These are phyloP conservation scores for Promerops cafer DNA, from an alignment of 2,113 vertebrate genomes.

Conservation along the genomic window DNA sequence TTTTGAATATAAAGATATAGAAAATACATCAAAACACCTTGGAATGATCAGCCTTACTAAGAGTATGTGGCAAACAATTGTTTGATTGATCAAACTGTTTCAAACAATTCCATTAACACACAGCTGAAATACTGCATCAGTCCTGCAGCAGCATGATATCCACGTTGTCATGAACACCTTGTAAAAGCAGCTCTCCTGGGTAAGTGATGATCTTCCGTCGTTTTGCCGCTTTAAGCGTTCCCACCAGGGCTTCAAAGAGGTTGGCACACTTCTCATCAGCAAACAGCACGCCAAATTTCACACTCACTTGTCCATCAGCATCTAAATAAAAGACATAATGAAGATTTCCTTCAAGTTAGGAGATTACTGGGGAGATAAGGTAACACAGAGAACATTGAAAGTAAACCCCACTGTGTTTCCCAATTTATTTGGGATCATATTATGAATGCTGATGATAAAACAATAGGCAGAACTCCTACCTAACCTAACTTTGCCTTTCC, in stretches of 20 bases:
- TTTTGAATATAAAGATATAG: conserved; percentile 63
- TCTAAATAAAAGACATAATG: conserved; percentile 67
- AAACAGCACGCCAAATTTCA: conserved; percentile 95
- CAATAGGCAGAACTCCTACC: neutral
- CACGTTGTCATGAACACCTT: conserved; percentile 92
- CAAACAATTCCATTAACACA: neutral
- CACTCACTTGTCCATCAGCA: conserved; percentile 81
- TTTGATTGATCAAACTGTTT: neutral
- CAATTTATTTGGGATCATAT: neutral
- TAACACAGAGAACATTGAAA: neutral
- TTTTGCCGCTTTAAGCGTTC: conserved; percentile 92
- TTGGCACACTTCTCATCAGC: conserved; percentile 92
- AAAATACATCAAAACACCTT: conserved; percentile 61
- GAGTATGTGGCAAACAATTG: neutral
- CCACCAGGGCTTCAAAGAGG: conserved; percentile 95
- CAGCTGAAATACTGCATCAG: conserved; percentile 48
- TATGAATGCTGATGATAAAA: neutral
- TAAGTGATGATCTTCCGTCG: conserved; percentile 82
- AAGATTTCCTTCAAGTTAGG: neutral
- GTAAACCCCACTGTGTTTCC: neutral
- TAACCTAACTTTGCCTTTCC: neutral
- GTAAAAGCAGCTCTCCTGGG: conserved; percentile 85
- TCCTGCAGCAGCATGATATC: conserved; percentile 85
- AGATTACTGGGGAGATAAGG: neutral
- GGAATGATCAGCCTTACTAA: conserved; percentile 24